phyloP scores from a whole-genome alignment of 2,888 invertebrate genomes.

The Clostera curtula region DNA sequence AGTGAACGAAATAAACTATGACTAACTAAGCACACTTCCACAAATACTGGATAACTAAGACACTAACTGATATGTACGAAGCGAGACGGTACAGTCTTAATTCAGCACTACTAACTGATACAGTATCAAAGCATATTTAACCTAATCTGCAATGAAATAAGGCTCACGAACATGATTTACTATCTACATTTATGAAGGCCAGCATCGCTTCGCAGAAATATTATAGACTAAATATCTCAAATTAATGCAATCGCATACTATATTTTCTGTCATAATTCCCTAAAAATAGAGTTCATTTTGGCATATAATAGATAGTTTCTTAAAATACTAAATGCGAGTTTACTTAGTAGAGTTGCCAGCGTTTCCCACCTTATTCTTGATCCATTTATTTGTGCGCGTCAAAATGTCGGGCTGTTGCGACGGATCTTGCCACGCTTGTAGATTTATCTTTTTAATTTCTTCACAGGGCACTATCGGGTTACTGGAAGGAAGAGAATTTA shows the following conservation, averaged over 20 bases:
- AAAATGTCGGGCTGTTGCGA: slow-evolving; percentile 54
- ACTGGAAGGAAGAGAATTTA: slow-evolving; percentile 60
- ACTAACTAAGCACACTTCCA: slow-evolving; percentile 21
- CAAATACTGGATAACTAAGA: slow-evolving; percentile 46
- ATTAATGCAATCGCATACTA: no score
- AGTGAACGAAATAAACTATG: slow-evolving; percentile 25
- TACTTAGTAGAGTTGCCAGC: slow-evolving; percentile 46
- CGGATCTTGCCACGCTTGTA: slow-evolving; percentile 61
- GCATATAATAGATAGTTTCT: slow-evolving; percentile 3
- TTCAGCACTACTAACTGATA: slow-evolving; percentile 10
- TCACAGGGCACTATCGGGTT: slow-evolving; percentile 70
- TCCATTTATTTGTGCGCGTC: slow-evolving; percentile 63
- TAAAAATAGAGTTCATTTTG: no score
- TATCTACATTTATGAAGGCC: no score
- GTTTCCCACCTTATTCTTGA: slow-evolving; percentile 53
- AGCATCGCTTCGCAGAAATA: no score
- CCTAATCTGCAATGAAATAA: slow-evolving; percentile 1
- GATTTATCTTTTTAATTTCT: slow-evolving; percentile 59
- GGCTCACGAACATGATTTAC: slow-evolving; percentile 1
- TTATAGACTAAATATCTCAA: no score
- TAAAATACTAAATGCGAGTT: slow-evolving; percentile 10
- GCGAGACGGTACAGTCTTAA: slow-evolving; percentile 20
- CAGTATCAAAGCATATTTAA: slow-evolving; percentile 1
- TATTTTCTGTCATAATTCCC: no score
- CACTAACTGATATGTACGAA: slow-evolving; percentile 15